A percentile compares a stretch with the other conserved stretches of the same genome.
phyloP scores from a whole-genome alignment of 2,888 invertebrate genomes.

The Arge pagana region DNA sequence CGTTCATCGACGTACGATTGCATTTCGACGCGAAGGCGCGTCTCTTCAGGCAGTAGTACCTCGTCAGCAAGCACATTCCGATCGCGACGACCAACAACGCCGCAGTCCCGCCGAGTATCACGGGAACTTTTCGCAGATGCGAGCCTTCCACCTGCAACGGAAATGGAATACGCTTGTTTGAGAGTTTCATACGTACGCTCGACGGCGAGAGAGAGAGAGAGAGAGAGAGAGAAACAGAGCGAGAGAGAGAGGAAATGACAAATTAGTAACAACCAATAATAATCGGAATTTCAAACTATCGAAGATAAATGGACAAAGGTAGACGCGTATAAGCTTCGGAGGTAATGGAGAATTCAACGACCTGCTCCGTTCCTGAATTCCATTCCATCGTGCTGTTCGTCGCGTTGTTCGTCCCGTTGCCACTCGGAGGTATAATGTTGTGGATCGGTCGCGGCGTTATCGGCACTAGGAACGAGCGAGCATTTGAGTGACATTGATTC shows the following conservation, averaged over 20 bases:
- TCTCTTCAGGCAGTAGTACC: conserved; percentile 40
- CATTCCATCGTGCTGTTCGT: no score
- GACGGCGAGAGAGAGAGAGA: no score
- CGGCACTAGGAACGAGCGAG: conserved; percentile 64
- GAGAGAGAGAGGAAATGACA: no score
- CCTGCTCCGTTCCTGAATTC: conserved; percentile 51
- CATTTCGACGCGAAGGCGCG: conserved; percentile 42
- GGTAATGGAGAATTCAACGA: conserved; percentile 28
- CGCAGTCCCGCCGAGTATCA: conserved; percentile 46
- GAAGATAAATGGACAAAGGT: no score
- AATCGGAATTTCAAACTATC: no score
- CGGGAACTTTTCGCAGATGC: conserved; percentile 44
- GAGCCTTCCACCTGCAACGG: conserved; percentile 42
- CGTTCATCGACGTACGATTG: conserved; percentile 43
- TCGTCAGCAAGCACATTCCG: no score
- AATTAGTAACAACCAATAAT: neutral
- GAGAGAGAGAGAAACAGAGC: no score
- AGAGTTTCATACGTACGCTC: no score
- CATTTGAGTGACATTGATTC: conserved; percentile 9
- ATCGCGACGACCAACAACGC: neutral
- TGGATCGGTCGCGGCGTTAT: conserved; percentile 65
- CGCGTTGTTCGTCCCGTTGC: conserved; percentile 50
- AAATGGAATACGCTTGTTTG: no score
- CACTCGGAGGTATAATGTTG: conserved; percentile 64
- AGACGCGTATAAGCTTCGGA: no score